phyloP scores from a whole-genome alignment of 2,888 invertebrate genomes.

The Carcina quercana region DNA sequence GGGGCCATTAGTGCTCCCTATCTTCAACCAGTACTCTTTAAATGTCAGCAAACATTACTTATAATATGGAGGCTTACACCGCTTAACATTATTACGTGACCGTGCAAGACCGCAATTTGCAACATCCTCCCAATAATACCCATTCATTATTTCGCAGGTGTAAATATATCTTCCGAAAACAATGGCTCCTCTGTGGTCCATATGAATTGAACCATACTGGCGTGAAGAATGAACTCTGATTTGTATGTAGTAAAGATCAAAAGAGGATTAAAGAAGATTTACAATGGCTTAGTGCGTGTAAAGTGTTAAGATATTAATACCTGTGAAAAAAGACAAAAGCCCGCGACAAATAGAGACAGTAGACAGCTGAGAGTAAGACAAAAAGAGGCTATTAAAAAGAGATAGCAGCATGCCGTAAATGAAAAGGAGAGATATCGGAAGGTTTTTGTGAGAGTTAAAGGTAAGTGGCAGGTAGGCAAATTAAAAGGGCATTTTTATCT shows the following conservation, averaged over 20 bases:
- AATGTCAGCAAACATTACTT: too few species aligned
- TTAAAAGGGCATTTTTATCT: conserved; percentile 7
- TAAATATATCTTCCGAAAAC: conserved; percentile 3
- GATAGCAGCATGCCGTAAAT: conserved; percentile 4
- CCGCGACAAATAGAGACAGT: too few species aligned
- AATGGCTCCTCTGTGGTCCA: conserved; percentile 1
- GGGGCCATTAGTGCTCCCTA: too few species aligned
- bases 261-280: conserved; percentile 1
- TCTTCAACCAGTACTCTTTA: too few species aligned
- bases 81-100: conserved; percentile 4
- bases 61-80: too few species aligned
- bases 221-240: too few species aligned
- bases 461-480: conserved; percentile 9
- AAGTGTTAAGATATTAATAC: too few species aligned
- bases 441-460: conserved; percentile 3
- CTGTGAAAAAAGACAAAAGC: conserved; percentile 5
- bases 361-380: too few species aligned
- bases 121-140: conserved; percentile 7
- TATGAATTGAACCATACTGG: too few species aligned
- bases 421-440: conserved; percentile 8
- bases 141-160: conserved; percentile 4
- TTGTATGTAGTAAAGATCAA: too few species aligned
- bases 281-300: too few species aligned
- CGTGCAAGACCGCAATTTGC: conserved; percentile 4
- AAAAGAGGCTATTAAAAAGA: too few species aligned